Evolutionary conservation across 2,113 vertebrate genomes (phyloP), one percentile per base, ranked within the genome.

Genomic region (Malurus elegans): DNA sequence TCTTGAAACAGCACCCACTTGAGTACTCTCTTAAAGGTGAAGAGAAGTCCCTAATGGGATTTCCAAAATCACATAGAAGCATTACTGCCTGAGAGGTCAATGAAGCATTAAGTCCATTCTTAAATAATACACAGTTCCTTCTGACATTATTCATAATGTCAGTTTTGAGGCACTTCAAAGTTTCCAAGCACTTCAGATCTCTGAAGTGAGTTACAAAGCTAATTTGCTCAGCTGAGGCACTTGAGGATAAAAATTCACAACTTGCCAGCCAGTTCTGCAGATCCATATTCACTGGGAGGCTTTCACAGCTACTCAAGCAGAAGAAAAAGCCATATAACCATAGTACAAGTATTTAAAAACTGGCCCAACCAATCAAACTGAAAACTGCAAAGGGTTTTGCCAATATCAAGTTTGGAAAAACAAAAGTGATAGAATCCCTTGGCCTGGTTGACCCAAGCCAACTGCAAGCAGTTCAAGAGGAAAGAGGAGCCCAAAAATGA

Each of bases 71-170:
- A 0, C 57, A 90, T 11, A 79, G 62, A 83, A 81, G 70, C 66
- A 85, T 85, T 94, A 79, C 48, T 82, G 65, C 40, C 40, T 34
- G 19, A 75, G 70, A 93, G 29, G 65, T 57, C 93, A 90, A 61
- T 57, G 81, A 93, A 85, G 66, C 81, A 69, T 90, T 75, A 74
- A 96, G 78, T 87, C 85, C 85, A 85, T 91, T 90, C 88, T 96
- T 85, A 79, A 91, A 82, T 75, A 64, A 85, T 51, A 56, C 67
- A 60, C n/a, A 72, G 28, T 38, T 95, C 13, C 79, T 88, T 75
- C 70, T 72, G 74, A 85, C 66, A 75, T 94, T 94, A 96, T 92
- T 79, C 42, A 93, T 90, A 95, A 93, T 86, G 85, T 45, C 88
- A 82, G 42, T 75, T 94, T 79, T 74, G 73, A 94, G 70, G 84